Percentiles rank a stretch among this genome's conserved stretches.
These are phyloP conservation scores for Varanus salvator DNA, from an alignment of 2,113 vertebrate species.

Conservation along the genomic window DNA sequence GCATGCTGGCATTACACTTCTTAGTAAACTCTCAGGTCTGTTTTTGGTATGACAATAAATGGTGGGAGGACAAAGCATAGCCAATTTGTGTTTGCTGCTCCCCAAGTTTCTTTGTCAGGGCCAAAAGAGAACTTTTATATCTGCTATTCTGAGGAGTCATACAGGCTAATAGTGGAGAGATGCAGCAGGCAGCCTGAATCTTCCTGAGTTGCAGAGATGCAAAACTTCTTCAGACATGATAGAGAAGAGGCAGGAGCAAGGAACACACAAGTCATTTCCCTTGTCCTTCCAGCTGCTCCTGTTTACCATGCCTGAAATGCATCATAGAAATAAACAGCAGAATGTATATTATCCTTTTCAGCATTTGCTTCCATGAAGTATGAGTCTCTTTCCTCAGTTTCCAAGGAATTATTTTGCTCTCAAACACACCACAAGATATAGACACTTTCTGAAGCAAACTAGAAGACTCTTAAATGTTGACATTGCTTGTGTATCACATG, in stretches of 20 bases:
- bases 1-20: not conserved
- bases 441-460: not conserved
- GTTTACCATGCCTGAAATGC: not conserved
- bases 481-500: not conserved
- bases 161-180: not conserved
- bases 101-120: not conserved
- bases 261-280: no score
- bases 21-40: not conserved
- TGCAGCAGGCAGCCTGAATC: not conserved
- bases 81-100: not conserved
- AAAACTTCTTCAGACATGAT: not conserved
- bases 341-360: not conserved
- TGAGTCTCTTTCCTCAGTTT: not conserved
- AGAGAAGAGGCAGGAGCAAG: no score
- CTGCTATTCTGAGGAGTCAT: not conserved
- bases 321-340: not conserved
- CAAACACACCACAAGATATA: no score
- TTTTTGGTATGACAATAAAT: not conserved
- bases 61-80: not conserved
- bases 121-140: no score
- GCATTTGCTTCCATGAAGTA: not conserved
- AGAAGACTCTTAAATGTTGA: not conserved
- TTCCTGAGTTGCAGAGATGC: not conserved
- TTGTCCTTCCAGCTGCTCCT: no score
- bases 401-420: not conserved